Conservation (phyloP, 2,797 vertebrate species). For the Pantherophis vulpinus region DNA sequence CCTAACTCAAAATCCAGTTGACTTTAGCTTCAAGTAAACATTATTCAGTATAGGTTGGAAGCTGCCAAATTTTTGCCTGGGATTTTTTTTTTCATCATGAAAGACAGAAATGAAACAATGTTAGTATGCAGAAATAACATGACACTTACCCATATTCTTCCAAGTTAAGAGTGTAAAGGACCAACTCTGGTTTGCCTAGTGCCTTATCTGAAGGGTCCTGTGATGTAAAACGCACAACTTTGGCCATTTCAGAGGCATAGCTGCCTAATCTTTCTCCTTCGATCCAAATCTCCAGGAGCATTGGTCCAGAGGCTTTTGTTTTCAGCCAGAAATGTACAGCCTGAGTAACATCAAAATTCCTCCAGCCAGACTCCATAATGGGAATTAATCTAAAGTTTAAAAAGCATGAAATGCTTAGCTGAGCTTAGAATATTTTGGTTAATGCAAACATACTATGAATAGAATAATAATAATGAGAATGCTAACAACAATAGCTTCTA, state of each 20-base stretch:
- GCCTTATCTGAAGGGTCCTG: conserved; percentile 81
- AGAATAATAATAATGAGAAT: not conserved
- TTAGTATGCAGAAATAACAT: not conserved
- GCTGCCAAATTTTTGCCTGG: not conserved
- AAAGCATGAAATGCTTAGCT: not conserved
- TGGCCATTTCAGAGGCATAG: conserved; percentile 84
- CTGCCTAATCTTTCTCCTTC: conserved; percentile 88
- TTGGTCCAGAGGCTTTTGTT: conserved; percentile 72
- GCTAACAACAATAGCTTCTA: not conserved
- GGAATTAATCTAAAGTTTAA: conserved; percentile 80
- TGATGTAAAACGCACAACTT: conserved; percentile 82
- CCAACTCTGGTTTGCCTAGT: conserved; percentile 85
- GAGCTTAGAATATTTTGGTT: not conserved
- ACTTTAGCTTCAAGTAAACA: not conserved
- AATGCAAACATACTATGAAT: not conserved
- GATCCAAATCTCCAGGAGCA: conserved; percentile 92
- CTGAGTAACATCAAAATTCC: conserved; percentile 93
- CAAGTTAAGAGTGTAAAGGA: conserved; percentile 90
- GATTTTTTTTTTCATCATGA: not conserved
- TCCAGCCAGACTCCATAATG: conserved; percentile 88
- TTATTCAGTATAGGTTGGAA: not conserved
- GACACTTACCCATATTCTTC: conserved; percentile 86
- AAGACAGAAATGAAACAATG: not conserved
- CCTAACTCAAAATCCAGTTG: not conserved
- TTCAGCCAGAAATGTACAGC: conserved; percentile 92